Evolutionary conservation across 2,888 invertebrate genomes (phyloP).

Genomic region (Cancer borealis): DNA sequence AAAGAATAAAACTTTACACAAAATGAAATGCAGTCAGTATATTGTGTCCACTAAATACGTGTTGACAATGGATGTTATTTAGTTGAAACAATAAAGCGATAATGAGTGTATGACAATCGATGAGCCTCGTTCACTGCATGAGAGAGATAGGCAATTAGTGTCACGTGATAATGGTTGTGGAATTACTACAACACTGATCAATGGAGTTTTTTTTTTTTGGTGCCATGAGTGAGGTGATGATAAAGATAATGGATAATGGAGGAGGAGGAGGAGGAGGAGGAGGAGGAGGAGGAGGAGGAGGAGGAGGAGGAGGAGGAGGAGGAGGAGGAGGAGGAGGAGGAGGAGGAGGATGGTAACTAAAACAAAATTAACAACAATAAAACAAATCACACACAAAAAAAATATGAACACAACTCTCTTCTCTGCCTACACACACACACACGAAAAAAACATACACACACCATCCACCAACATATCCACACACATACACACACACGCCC

Average conservation of each 20-base stretch:
- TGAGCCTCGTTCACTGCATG: neutral
- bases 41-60: neutral
- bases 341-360: neutral
- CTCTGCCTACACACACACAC: neutral
- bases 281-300: too few species aligned
- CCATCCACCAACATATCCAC: neutral
- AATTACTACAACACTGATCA: too few species aligned
- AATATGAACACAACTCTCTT: neutral
- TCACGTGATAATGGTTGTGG: too few species aligned
- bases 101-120: neutral
- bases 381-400: neutral
- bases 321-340: neutral
- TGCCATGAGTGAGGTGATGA: neutral
- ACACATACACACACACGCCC: conserved; percentile 14
- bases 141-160: neutral
- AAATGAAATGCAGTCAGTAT: neutral
- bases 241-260: neutral
- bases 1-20: neutral
- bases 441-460: neutral
- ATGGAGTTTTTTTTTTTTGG: too few species aligned
- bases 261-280: neutral
- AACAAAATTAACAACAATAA: neutral
- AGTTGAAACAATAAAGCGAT: neutral
- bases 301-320: too few species aligned
- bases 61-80: neutral